Evolutionary conservation across 2,888 invertebrate species (phyloP), one percentile per base, ranked within the genome.

Genomic region (Esperia sulphurella): DNA sequence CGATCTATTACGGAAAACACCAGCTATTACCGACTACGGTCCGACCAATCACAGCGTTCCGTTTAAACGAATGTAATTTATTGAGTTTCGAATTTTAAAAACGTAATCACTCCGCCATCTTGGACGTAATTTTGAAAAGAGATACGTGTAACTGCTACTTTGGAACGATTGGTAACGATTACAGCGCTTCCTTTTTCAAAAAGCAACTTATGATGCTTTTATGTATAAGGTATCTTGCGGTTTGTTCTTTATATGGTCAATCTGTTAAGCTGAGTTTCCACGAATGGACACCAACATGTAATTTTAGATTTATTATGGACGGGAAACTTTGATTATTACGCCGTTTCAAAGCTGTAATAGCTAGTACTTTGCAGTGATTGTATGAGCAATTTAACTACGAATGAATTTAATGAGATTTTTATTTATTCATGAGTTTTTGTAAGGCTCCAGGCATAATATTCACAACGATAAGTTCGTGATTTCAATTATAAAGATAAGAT

Each of bases 21-120:
- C 63, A 67, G 69, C 66, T 65, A 82, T 85, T 83, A 83, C 78
- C 56, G 57, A 63, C 56, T 56, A 63, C 52, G 65, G 63, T 51
- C 58, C 72, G 61, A 58, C 83, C 83, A 83, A 85, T 84, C 75
- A 68, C 53, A 70, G 65, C 57, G 62, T 66, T 58, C 65, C 75
- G 61, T 79, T 77, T 79, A 78, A 75, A 77, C 71, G 69, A 70
- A 71, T 60, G 76, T 83, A 83, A 83, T 81, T 82, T 81, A 81
- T 85, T 77, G 79, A 78, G 75, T 71, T 80, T 83, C 79, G 75
- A 82, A 83, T 80, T 84, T 83, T 77, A 72, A 80, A 77, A 82
- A 75, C 65, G 66, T 70, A 75, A 79, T 75, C 75, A 63, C 63
- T 46, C 71, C 74, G 79, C 83, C 83, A 84, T 84, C 69, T 83